Base-by-base conservation (phyloP, 2,797 vertebrate species). In the Hipposideros larvatus region DNA sequence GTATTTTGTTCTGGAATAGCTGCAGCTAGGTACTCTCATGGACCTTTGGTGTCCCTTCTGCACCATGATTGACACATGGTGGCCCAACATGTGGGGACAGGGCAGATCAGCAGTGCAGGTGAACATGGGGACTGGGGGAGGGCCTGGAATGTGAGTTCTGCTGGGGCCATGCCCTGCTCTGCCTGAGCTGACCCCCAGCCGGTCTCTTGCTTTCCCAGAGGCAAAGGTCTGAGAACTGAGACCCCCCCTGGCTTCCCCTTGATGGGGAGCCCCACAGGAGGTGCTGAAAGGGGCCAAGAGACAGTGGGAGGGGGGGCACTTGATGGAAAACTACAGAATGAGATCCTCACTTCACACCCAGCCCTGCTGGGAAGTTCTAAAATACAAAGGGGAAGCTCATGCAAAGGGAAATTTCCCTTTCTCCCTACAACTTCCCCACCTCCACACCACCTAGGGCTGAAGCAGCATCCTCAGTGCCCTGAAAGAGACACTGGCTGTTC, bases 251-350 rank as follows among this genome's bases (percentile, higher is more conserved):
- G n/a, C 22, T 53, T 63, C 48, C 79, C 61, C 68, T 28, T 19
- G 15, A 15, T 15, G 28, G 53, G 85, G 43, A 70, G 43, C 28
- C 90, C 63, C 43, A 11, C 19, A 34, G 68, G 21, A 83, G 87
- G 65, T 75, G 78, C 94, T 70, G 78, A 57, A 41, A 59, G 87
- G 78, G 66, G 66, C 57, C 70, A 59, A 83, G 65, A 34, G 37
- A 18, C 41, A 5, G 19, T 4, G 24, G 77, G 26, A 61, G 14
- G 31, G 11, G 28, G 87, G 83, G 43, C 78, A 71, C 91, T 57
- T 26, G 37, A 68, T 97, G 97, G 97, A 98, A 98, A 98, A 93
- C 77, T 97, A 96, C 97, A 96, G 89, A 28, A 55, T 5, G 74
- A 59, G 55, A 28, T 2, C 51, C 59, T 68, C 55, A 21, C 65